Percentiles rank a stretch among this genome's conserved stretches.
Conservation (phyloP, 2,888 invertebrate genomes). For the Pollenia labialis region DNA sequence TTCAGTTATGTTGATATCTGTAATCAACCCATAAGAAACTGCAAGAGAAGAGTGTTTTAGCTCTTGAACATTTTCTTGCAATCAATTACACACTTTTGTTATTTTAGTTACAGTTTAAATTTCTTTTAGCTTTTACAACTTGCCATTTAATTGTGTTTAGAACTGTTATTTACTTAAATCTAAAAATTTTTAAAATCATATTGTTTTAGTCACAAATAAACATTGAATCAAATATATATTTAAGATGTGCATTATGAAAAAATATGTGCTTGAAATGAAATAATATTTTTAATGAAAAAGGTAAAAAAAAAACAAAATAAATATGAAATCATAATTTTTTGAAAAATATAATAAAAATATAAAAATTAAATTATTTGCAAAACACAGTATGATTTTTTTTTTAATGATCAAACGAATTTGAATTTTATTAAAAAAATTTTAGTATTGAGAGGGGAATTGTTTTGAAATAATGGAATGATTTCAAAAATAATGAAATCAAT, state of each 20-base stretch:
- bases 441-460: background rate
- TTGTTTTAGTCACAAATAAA: conserved; percentile 64
- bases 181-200: conserved; percentile 30
- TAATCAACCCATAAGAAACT: no score
- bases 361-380: conserved; percentile 52
- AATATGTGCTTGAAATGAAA: conserved; percentile 56
- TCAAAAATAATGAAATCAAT: background rate
- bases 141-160: conserved; percentile 47
- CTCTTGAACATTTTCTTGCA: no score
- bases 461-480: conserved; percentile 6
- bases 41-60: no score
- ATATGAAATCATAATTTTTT: conserved; percentile 29
- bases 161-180: conserved; percentile 21
- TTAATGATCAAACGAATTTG: conserved; percentile 28
- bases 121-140: background rate
- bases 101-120: background rate
- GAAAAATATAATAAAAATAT: conserved; percentile 14
- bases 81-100: background rate
- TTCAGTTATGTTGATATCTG: no score
- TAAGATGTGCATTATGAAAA: conserved; percentile 46
- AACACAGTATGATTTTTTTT: conserved; percentile 71
- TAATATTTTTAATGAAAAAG: conserved; percentile 53
- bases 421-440: conserved; percentile 11
- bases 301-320: conserved; percentile 46
- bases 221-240: conserved; percentile 40